Conservation (phyloP, 2,113 vertebrate genomes). For the Hystrix cristata region DNA sequence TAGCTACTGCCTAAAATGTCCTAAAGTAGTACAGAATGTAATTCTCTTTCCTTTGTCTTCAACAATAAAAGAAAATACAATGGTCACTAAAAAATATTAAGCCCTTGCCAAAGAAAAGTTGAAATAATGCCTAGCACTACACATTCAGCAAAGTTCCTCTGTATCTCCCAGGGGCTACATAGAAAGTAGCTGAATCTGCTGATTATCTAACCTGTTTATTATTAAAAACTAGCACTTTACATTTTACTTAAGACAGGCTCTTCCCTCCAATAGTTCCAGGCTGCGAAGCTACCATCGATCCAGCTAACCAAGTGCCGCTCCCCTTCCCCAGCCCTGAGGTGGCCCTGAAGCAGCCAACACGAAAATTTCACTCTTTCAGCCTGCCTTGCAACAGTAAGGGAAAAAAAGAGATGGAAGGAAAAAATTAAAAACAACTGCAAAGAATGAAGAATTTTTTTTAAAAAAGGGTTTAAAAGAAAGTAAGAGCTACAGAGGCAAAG, state of each 20-base stretch:
- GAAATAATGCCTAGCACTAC: not conserved
- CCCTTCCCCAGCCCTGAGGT: not conserved
- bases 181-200: not conserved
- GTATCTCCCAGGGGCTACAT: not conserved
- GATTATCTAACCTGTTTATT: not conserved
- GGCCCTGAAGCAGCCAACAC: not conserved
- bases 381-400: not conserved
- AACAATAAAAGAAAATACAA: constrained; percentile 31
- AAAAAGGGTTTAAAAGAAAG: not conserved
- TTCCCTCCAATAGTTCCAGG: not conserved
- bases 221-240: not conserved
- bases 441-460: not conserved
- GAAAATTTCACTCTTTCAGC: not conserved
- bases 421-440: not conserved
- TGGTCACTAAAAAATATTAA: not conserved
- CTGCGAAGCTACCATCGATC: not conserved
- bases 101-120: not conserved
- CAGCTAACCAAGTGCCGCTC: not conserved
- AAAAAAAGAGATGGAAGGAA: not conserved
- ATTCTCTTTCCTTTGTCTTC: constrained; percentile 28
- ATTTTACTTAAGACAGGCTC: not conserved
- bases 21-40: not conserved
- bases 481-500: not conserved
- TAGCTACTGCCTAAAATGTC: not conserved
- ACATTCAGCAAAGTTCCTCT: not conserved